Evolutionary conservation across 92 coral and sea anemone species (phyloP).

Genomic region (Heteractis magnifica): DNA sequence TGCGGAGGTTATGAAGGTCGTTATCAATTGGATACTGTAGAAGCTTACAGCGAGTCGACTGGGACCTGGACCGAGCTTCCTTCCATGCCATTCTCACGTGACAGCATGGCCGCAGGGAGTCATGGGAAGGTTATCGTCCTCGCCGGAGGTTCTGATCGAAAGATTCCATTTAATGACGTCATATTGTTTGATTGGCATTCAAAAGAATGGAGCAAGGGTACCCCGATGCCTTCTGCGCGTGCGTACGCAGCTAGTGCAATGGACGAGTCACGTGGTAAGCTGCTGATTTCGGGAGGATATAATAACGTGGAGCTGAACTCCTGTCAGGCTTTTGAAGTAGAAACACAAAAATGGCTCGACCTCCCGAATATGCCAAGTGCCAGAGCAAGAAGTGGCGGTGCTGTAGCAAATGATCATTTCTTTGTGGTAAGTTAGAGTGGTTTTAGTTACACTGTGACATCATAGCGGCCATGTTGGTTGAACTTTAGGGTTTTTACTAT

Average conservation of each 20-base stretch:
- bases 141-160: conserved; percentile 78
- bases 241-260: conserved; percentile 58
- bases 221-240: conserved; percentile 56
- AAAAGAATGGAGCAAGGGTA: conserved; percentile 53
- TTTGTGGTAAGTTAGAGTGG: conserved; percentile 60
- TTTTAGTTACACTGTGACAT: too few relatives aligned
- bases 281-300: conserved; percentile 73
- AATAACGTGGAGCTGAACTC: conserved; percentile 61
- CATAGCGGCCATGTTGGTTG: too few relatives aligned
- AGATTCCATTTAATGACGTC: conserved; percentile 49
- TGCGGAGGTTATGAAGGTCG: conserved; percentile 75
- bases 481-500: too few relatives aligned
- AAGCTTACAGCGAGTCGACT: conserved; percentile 52
- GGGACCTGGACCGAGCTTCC: conserved; percentile 67
- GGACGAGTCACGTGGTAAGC: conserved; percentile 58
- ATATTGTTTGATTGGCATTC: conserved; percentile 69
- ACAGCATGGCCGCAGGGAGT: conserved; percentile 74
- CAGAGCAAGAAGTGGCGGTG: conserved; percentile 67
- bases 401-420: conserved; percentile 59
- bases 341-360: conserved; percentile 59
- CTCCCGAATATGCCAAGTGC: conserved; percentile 71
- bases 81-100: conserved; percentile 66
- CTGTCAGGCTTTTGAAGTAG: conserved; percentile 54
- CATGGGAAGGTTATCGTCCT: conserved; percentile 55
- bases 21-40: conserved; percentile 60